These are phyloP conservation scores for Diorhabda sublineata DNA, from an alignment of 1,140 invertebrate species.

Conservation along the genomic window DNA sequence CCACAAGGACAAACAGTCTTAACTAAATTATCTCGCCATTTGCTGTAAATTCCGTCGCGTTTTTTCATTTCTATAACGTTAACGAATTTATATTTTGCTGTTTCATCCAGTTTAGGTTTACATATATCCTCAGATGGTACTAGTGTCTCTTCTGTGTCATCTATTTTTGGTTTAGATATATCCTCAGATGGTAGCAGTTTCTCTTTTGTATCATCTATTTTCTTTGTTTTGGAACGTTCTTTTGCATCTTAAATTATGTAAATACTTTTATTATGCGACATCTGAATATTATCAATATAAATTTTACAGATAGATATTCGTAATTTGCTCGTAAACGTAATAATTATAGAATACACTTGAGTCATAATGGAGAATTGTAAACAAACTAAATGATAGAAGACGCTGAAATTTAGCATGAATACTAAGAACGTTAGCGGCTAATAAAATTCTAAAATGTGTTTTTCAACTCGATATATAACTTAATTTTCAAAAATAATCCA, in stretches of 20 bases:
- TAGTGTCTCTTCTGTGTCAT: neutral
- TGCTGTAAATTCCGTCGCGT: conserved; percentile 5
- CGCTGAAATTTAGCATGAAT: too few relatives aligned
- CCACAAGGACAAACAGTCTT: conserved; percentile 4
- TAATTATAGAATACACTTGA: too few relatives aligned
- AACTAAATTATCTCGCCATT: conserved; percentile 8
- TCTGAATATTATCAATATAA: too few relatives aligned
- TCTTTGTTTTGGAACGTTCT: neutral
- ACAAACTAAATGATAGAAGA: too few relatives aligned
- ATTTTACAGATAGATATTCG: too few relatives aligned
- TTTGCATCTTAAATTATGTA: neutral
- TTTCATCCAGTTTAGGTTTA: neutral
- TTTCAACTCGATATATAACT: too few relatives aligned
- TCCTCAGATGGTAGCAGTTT: neutral
- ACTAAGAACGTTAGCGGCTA: too few relatives aligned
- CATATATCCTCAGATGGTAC: neutral
- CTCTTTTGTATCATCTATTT: neutral
- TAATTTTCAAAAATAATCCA: too few relatives aligned
- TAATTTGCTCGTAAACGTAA: too few relatives aligned
- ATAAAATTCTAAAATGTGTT: too few relatives aligned
- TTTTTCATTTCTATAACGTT: conserved; percentile 11
- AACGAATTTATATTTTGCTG: conserved; percentile 3
- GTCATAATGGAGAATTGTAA: too few relatives aligned
- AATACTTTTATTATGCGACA: neutral
- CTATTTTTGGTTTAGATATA: neutral